Evolutionary conservation across 2,888 invertebrate genomes (phyloP).

Genomic region (Thumatha senex): DNA sequence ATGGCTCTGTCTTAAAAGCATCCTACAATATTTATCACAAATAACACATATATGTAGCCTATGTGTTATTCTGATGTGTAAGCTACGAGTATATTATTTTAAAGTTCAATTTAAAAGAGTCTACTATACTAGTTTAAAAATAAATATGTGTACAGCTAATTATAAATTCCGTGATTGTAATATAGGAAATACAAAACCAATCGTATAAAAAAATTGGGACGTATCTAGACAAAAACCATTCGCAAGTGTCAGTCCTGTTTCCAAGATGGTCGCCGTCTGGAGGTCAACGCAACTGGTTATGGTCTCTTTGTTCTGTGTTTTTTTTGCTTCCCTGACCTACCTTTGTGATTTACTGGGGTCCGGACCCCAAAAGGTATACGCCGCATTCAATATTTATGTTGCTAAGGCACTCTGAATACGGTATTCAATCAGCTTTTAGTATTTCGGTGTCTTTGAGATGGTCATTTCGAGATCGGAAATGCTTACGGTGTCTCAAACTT

Average conservation of each 20-base stretch:
- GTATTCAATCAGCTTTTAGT: conserved; percentile 10
- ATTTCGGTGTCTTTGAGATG: conserved; percentile 11
- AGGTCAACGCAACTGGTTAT: conserved; percentile 60
- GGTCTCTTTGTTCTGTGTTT: conserved; percentile 50
- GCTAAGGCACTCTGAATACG: conserved; percentile 11
- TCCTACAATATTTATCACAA: too few species aligned
- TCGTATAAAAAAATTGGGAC: conserved; percentile 1
- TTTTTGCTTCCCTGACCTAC: conserved; percentile 69
- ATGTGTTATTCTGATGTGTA: too few species aligned
- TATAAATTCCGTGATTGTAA: background rate
- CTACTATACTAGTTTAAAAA: too few species aligned
- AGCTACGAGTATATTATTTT: too few species aligned
- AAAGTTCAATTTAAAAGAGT: too few species aligned
- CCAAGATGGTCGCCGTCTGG: conserved; percentile 55
- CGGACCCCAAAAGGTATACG: conserved; percentile 1
- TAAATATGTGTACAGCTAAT: too few species aligned
- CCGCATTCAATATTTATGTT: conserved; percentile 24
- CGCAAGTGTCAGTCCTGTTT: conserved; percentile 28
- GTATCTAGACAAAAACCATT: conserved; percentile 3
- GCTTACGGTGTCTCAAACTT: background rate
- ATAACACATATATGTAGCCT: too few species aligned
- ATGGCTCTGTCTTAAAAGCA: too few species aligned
- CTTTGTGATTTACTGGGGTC: conserved; percentile 60
- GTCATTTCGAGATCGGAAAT: conserved; percentile 1
- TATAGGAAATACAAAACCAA: background rate